These are phyloP conservation scores for Anhinga rufa DNA, from an alignment of 2,113 vertebrate species.

Conservation along the genomic window DNA sequence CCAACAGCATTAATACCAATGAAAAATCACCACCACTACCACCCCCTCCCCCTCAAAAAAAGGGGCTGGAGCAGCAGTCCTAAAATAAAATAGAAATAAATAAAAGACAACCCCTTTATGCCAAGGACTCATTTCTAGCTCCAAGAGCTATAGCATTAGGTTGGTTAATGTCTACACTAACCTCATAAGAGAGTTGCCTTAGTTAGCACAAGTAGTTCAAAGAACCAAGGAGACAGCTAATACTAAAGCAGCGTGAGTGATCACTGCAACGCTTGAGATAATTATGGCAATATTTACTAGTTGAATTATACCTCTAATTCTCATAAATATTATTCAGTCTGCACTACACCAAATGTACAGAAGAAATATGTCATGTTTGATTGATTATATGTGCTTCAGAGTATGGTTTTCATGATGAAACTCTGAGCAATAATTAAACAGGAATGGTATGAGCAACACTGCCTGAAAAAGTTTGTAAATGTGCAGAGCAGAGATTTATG, in stretches of 20 bases:
- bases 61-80: not conserved
- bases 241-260: accelerated
- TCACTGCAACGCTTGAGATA: not conserved
- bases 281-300: not conserved
- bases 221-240: not conserved
- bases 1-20: not conserved
- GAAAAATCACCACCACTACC: not conserved
- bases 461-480: not conserved
- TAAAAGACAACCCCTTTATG: not conserved
- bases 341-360: not conserved
- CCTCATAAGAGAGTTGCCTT: not conserved
- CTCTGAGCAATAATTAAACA: not conserved
- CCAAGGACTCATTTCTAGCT: not conserved
- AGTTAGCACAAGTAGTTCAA: not conserved
- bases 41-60: accelerated
- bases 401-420: not conserved
- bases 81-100: not conserved
- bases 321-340: not conserved
- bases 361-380: not conserved
- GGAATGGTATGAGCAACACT: not conserved
- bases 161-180: not conserved
- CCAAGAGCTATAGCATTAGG: not conserved
- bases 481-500: not conserved
- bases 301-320: not conserved
- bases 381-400: not conserved